Evolutionary conservation across 2,113 vertebrate species (phyloP), one percentile per base, ranked within the genome.

Genomic region (Laticauda laticaudata): DNA sequence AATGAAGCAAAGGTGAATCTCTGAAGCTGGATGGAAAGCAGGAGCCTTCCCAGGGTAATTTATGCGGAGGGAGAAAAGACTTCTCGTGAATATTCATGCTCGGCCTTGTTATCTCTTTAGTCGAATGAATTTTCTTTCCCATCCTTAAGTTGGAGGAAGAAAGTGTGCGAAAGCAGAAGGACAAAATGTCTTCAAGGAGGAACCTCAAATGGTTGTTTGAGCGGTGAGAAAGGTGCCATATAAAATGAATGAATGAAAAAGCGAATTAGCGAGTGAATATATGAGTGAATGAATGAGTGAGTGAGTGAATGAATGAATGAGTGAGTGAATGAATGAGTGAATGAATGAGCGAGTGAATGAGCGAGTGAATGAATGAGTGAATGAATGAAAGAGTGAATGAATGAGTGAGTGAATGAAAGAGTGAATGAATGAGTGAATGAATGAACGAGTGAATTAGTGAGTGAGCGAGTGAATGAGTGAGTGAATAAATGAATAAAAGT

Each of bases 1-100:
- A 51, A 93, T 93, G 59, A 96, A 94, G 87, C 59, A 20, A 85
- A 94, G 14, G 24, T 39, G 56, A 88, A 75, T 61, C 93, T 94
- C 88, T 21, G 56, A 85, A 85, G 95, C 61, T 54, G 85, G 93
- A 95, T 94, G 94, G 57, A 92, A 56, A 91, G 59, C 2, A 55
- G 94, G 85, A 92, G 21, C 90, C 95, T 92, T 91, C 90, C 56
- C 20, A 26, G 15, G 1, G 4, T 24, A 87, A 92, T 88, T 39
- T 39, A 14, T 12, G 45, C 14, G 2, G 81, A 87, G 56, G 59
- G 34, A 54, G 14, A 48, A 64, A 39, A 2, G 1, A 7, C 10
- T 53, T 64, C 48, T n/a, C 21, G 5, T 53, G 56, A 61, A 61
- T 34, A 59, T 87, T 87, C 18, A 61, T 61, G 29, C 7, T 51